A percentile compares a stretch with the other conserved stretches of the same genome.
Evolutionary conservation across 1,140 invertebrate species (phyloP).

Genomic region (Anoplolepis gracilipes): DNA sequence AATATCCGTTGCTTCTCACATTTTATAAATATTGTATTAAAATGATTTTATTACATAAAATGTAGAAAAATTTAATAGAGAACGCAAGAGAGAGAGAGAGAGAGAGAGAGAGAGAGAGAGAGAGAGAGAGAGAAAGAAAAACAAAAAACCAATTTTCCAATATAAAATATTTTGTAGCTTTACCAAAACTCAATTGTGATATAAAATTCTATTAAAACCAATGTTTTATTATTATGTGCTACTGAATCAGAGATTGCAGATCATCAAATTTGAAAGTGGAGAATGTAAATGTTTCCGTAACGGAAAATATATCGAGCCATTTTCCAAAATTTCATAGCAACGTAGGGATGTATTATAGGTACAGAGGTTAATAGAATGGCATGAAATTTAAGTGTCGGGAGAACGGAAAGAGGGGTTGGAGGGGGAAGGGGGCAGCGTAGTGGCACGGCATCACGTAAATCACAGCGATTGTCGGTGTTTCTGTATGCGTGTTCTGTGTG

Average conservation of each 20-base stretch:
- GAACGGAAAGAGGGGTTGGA: no score
- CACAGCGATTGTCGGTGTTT: slow-evolving; percentile 49
- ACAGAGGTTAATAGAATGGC: slow-evolving; percentile 61
- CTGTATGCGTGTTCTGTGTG: neutral
- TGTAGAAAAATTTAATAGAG: neutral
- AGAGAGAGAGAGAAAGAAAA: neutral
- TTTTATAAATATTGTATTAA: neutral
- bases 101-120: neutral
- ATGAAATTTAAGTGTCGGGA: slow-evolving; percentile 49
- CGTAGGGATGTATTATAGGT: neutral
- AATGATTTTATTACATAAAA: neutral
- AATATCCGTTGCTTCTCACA: neutral
- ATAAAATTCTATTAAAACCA: neutral
- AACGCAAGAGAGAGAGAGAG: no score
- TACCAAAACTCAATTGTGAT: neutral
- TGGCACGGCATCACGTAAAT: slow-evolving; percentile 64
- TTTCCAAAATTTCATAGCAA: slow-evolving; percentile 65
- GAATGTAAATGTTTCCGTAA: neutral
- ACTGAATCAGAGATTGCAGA: neutral
- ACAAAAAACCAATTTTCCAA: neutral
- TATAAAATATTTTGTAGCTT: neutral
- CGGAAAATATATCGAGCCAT: slow-evolving; percentile 32
- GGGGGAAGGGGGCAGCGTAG: neutral
- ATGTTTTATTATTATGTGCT: neutral
- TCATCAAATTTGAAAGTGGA: neutral